Evolutionary conservation across 2,113 vertebrate genomes (phyloP).

Genomic region (Neolamprologus ventralis): DNA sequence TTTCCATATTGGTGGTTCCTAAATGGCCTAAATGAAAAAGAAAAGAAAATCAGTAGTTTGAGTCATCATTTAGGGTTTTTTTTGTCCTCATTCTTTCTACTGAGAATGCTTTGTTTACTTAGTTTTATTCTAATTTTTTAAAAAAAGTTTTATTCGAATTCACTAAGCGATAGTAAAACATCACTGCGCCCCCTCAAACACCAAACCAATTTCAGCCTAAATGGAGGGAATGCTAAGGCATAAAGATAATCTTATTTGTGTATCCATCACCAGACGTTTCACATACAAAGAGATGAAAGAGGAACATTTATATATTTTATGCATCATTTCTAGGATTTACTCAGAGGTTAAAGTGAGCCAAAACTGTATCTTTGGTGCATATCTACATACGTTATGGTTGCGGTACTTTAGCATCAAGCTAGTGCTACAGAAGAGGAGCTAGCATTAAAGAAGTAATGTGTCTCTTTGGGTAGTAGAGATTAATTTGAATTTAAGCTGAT

Average conservation of each 20-base stretch:
- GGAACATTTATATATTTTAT: neutral
- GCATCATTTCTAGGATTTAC: neutral
- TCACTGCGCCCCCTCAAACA: neutral
- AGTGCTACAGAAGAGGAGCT: neutral
- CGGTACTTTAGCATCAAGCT: neutral
- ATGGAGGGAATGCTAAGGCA: neutral
- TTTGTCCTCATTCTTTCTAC: neutral
- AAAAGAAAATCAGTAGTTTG: neutral
- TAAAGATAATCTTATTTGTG: neutral
- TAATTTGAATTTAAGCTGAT: neutral
- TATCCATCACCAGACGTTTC: neutral
- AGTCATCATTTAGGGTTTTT: accelerated
- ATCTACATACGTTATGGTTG: neutral
- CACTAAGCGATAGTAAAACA: neutral
- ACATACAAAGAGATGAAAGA: neutral
- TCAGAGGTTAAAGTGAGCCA: neutral
- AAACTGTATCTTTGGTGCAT: neutral
- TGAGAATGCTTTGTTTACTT: neutral
- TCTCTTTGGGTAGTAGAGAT: neutral
- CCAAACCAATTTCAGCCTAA: neutral
- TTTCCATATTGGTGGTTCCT: neutral
- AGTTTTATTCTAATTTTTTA: neutral
- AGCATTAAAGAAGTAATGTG: neutral
- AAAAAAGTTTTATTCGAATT: neutral
- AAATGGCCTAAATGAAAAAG: neutral